Evolutionary conservation across 2,113 vertebrate genomes (phyloP).

Genomic region (Nesoenas mayeri): DNA sequence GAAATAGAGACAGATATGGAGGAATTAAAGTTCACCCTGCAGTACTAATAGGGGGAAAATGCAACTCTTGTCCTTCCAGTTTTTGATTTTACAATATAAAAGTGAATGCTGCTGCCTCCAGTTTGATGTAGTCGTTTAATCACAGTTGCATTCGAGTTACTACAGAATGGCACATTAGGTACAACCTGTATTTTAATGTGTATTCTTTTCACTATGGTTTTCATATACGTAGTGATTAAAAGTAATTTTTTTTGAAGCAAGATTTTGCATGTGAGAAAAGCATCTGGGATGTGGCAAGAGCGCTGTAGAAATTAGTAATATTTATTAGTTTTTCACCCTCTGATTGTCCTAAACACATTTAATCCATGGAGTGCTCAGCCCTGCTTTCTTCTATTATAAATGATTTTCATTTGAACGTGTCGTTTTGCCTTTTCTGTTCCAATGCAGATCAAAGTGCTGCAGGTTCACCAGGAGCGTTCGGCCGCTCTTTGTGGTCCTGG

Average conservation of each 20-base stretch:
- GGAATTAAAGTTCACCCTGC: not conserved
- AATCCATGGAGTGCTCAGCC: constrained; percentile 35
- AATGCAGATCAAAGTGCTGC: constrained; percentile 69
- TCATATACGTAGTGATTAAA: not conserved
- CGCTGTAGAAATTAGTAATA: not conserved
- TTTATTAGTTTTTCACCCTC: constrained; percentile 36
- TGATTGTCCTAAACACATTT: not conserved
- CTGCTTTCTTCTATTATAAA: constrained; percentile 64
- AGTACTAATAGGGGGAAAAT: not conserved
- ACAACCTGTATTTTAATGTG: not conserved
- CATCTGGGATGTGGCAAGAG: not conserved
- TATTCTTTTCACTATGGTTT: not conserved
- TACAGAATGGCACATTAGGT: not conserved
- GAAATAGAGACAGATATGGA: not conserved
- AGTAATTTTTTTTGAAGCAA: not conserved
- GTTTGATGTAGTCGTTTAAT: not conserved
- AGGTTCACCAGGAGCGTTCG: constrained; percentile 41
- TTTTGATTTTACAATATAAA: not conserved
- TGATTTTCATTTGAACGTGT: constrained; percentile 66
- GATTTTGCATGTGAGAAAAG: not conserved
- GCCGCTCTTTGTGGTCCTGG: constrained; percentile 46
- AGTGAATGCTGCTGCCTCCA: not conserved
- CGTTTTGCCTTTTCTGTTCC: constrained; percentile 63
- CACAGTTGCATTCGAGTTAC: not conserved
- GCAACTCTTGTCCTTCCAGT: not conserved